Evolutionary conservation across 2,888 invertebrate genomes (phyloP).

Genomic region (Helleia helle): DNA sequence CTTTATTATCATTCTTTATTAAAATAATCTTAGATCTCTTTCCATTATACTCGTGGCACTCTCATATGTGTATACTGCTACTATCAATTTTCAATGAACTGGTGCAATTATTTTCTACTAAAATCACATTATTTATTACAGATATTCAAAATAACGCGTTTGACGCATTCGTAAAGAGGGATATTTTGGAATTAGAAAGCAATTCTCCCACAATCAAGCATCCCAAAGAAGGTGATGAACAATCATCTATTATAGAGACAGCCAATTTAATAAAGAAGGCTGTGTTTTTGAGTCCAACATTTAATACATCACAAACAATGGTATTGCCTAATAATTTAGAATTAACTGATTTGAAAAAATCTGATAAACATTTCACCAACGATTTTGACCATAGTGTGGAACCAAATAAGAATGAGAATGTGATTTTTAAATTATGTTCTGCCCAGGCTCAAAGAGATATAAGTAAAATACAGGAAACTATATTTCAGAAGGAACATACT

Average conservation of each 20-base stretch:
- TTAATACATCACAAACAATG: conserved; percentile 31
- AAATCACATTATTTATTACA: too few relatives aligned
- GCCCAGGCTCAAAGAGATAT: background rate
- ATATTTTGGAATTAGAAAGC: background rate
- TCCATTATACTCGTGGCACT: too few relatives aligned
- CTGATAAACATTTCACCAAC: conserved; percentile 8
- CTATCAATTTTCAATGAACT: too few relatives aligned
- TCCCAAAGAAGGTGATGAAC: conserved; percentile 16
- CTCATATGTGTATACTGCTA: too few relatives aligned
- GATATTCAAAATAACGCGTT: background rate
- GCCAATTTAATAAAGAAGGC: conserved; percentile 55
- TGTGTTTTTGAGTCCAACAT: conserved; percentile 55
- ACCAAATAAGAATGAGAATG: background rate
- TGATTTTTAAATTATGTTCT: background rate
- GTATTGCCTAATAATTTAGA: conserved; percentile 19
- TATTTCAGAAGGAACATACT: background rate
- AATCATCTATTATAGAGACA: conserved; percentile 51
- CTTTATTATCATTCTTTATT: too few relatives aligned
- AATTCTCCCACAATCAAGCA: background rate
- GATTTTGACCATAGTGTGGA: background rate
- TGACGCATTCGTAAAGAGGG: too few relatives aligned
- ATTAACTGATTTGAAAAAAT: conserved; percentile 6
- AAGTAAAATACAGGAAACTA: background rate
- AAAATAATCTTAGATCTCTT: too few relatives aligned
- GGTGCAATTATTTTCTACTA: too few relatives aligned